These are phyloP conservation scores for Microcebus lehilahytsara DNA, from an alignment of 2,113 vertebrate genomes.

Conservation along the genomic window DNA sequence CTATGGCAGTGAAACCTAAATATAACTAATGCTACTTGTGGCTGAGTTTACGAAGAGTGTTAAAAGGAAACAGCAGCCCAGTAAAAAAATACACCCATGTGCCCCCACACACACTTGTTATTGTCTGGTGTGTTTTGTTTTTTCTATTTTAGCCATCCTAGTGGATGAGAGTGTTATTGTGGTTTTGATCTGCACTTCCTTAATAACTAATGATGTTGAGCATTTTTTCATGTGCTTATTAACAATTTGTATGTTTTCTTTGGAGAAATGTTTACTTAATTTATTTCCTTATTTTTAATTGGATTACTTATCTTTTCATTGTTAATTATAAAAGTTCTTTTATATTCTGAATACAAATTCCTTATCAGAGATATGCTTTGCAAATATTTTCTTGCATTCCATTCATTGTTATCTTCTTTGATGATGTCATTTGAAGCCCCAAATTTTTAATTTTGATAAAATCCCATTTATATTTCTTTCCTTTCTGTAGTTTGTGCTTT, in stretches of 20 bases:
- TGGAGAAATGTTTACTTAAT: background rate
- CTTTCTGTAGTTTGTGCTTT: background rate
- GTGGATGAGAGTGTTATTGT: background rate
- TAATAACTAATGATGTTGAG: background rate
- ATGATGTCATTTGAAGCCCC: background rate
- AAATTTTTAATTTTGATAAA: background rate
- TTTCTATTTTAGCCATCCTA: background rate
- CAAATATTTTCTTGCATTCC: background rate
- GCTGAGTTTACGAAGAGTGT: background rate
- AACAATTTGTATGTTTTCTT: background rate
- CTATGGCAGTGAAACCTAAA: background rate
- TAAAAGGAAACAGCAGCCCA: background rate
- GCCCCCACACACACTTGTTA: background rate
- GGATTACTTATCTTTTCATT: conserved; percentile 8
- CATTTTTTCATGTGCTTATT: background rate
- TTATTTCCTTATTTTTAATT: background rate
- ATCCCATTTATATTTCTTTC: background rate
- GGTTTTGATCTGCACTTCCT: background rate
- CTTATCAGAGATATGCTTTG: background rate
- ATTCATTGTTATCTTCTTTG: background rate
- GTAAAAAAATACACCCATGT: background rate
- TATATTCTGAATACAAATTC: background rate
- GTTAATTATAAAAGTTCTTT: background rate
- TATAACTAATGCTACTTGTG: background rate
- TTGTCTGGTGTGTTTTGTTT: background rate